A percentile compares a stretch with the other conserved stretches of the same genome.
Conservation (phyloP, 1,140 invertebrate genomes). For the Scylla paramamosain region DNA sequence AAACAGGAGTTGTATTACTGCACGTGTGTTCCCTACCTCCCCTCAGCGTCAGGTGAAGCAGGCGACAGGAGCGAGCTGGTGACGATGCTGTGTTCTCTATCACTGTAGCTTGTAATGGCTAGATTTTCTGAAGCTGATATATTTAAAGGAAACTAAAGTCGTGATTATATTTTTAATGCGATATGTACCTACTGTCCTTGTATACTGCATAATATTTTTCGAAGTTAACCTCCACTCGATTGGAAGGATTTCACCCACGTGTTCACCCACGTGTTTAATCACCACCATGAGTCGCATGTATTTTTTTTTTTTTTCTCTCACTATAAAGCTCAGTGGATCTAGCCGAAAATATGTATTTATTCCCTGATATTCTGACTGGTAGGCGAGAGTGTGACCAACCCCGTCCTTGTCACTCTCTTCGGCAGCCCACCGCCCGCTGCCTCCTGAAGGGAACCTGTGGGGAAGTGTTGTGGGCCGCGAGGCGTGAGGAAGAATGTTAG, state of each 20-base stretch:
- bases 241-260: conserved; percentile 32
- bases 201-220: conserved; percentile 30
- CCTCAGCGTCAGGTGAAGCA: conserved; percentile 23
- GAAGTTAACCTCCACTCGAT: conserved; percentile 7
- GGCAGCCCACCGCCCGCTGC: conserved; percentile 30
- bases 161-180: conserved; percentile 51
- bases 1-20: background rate
- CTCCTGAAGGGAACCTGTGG: background rate
- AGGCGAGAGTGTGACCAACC: background rate
- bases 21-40: background rate
- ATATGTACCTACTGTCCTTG: conserved; percentile 42
- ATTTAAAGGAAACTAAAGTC: conserved; percentile 17
- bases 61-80: conserved; percentile 3
- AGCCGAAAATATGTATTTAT: conserved; percentile 35
- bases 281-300: background rate
- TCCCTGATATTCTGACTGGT: conserved; percentile 53
- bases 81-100: conserved; percentile 51
- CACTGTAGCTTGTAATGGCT: conserved; percentile 61
- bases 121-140: conserved; percentile 63
- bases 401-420: background rate
- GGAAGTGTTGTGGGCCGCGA: too few species aligned
- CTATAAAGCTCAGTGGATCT: conserved; percentile 63
- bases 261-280: conserved; percentile 5
- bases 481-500: background rate
- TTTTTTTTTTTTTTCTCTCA: background rate